Evolutionary conservation across 1,140 invertebrate genomes (phyloP).

Genomic region (Papilio machaon): DNA sequence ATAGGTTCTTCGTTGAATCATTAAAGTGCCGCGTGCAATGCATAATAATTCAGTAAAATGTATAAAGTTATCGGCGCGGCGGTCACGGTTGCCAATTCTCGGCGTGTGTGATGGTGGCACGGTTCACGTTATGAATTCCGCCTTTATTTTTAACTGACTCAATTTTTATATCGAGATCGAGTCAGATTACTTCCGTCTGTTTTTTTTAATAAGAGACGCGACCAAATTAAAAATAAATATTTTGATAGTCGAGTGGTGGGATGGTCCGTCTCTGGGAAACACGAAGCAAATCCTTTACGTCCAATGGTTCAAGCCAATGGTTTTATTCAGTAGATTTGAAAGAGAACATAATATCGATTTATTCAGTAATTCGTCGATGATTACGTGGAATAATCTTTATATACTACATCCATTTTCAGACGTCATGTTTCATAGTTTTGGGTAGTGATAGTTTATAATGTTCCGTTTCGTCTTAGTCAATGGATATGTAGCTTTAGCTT

Average conservation of each 20-base stretch:
- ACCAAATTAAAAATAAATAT: constrained; percentile 6
- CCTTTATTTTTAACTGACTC: constrained; percentile 23
- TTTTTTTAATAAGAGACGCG: background rate
- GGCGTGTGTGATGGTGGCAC: constrained; percentile 37
- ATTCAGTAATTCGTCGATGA: background rate
- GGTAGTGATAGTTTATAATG: background rate
- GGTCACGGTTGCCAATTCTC: constrained; percentile 43
- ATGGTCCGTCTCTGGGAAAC: background rate
- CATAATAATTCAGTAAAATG: constrained; percentile 21
- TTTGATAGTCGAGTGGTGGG: background rate
- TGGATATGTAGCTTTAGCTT: background rate
- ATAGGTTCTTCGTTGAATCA: background rate
- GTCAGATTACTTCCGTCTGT: constrained; percentile 32
- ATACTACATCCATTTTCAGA: background rate
- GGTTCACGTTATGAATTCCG: constrained; percentile 39
- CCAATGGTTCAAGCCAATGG: background rate
- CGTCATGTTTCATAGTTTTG: background rate
- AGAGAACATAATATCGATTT: background rate
- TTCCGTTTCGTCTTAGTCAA: background rate
- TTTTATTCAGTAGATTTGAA: background rate
- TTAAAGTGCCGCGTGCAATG: constrained; percentile 15
- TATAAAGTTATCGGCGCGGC: constrained; percentile 38
- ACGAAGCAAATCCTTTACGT: background rate
- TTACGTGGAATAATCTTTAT: background rate
- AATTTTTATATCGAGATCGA: constrained; percentile 23